A percentile compares a stretch with the other conserved stretches of the same genome.
Evolutionary conservation across 2,797 vertebrate genomes (phyloP).

Genomic region (Centropyge bicolor): DNA sequence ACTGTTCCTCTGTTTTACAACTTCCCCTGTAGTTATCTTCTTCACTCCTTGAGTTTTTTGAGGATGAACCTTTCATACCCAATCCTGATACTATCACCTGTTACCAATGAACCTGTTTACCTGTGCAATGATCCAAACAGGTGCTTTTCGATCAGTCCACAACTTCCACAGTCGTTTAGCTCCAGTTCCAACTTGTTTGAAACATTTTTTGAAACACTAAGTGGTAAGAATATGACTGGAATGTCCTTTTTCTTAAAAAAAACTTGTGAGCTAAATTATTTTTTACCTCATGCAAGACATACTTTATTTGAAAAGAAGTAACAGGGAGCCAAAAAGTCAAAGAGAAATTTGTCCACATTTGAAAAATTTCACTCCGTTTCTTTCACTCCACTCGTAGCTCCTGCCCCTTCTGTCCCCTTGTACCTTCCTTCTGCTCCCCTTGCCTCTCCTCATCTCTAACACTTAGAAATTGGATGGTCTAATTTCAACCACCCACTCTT

Average conservation of each 20-base stretch:
- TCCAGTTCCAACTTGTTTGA: no score
- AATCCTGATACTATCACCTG: no score
- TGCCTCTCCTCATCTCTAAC: slow-evolving; percentile 53
- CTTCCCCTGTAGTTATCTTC: no score
- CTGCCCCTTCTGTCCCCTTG: slow-evolving; percentile 39
- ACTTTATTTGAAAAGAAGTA: slow-evolving; percentile 18
- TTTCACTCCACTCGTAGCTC: slow-evolving; percentile 21
- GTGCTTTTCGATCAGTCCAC: no score
- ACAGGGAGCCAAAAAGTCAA: slow-evolving; percentile 7
- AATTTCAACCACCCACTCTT: slow-evolving; percentile 70
- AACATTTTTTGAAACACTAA: neutral
- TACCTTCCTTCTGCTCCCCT: slow-evolving; percentile 47
- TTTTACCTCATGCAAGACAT: slow-evolving; percentile 8
- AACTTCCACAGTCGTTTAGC: no score
- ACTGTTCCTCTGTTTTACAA: no score
- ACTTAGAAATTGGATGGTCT: slow-evolving; percentile 67
- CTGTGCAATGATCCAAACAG: no score
- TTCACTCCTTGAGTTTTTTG: no score
- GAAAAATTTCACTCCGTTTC: slow-evolving; percentile 24
- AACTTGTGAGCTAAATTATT: neutral
- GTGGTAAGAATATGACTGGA: neutral
- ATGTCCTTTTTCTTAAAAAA: neutral
- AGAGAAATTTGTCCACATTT: slow-evolving; percentile 21
- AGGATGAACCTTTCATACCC: no score
- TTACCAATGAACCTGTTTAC: no score